These are phyloP conservation scores for Oxyruncus cristatus DNA, from an alignment of 2,113 vertebrate genomes.

Conservation along the genomic window DNA sequence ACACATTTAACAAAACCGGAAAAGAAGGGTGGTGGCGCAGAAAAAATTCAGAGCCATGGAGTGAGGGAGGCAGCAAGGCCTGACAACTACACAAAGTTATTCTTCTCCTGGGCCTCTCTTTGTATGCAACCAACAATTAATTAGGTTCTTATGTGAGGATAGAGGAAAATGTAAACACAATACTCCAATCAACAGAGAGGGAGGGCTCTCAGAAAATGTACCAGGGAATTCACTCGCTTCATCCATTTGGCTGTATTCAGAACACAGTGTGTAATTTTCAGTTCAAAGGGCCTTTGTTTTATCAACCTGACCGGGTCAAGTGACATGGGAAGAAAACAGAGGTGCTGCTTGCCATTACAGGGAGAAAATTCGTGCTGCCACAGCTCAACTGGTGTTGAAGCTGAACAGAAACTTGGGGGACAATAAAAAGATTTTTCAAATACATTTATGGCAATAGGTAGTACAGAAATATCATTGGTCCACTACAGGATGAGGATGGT, in stretches of 20 bases:
- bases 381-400: background rate
- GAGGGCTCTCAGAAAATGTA: background rate
- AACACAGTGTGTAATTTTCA: background rate
- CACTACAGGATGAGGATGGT: background rate
- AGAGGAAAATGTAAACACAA: slow-evolving; percentile 24
- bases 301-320: background rate
- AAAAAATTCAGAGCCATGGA: too few relatives aligned
- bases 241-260: background rate
- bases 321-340: background rate
- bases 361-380: background rate
- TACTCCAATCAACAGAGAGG: background rate
- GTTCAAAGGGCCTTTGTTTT: background rate
- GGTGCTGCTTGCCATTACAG: background rate
- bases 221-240: background rate
- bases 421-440: background rate
- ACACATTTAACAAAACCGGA: too few relatives aligned
- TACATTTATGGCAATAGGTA: background rate
- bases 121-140: slow-evolving; percentile 15
- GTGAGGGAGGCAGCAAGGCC: too few relatives aligned
- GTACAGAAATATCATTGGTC: background rate
- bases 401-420: background rate
- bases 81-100: too few relatives aligned
- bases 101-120: background rate
- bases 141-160: slow-evolving; percentile 11
- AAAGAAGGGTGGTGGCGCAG: too few relatives aligned